Base-by-base conservation (phyloP, 2,888 invertebrate genomes). In the Augochlorella aurata region DNA sequence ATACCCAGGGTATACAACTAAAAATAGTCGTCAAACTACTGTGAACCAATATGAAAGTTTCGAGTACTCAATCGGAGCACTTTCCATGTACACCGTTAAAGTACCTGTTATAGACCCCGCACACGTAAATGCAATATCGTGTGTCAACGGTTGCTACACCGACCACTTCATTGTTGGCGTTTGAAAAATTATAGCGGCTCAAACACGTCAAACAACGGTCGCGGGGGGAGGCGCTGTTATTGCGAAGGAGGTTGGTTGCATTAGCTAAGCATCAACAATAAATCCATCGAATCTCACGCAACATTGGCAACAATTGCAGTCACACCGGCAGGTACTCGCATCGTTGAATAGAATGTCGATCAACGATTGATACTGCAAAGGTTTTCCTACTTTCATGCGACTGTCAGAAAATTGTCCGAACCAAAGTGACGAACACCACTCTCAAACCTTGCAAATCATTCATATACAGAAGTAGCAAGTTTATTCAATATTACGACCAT, bases 231-330 rank as follows among this genome's bases (percentile, higher is more conserved):
- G 61, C 12, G 52, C 4, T 29, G 44, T 52, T 45, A 29, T 69
- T 68, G 73, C 68, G 61, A 73, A 67, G 9, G 18, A 69, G 65
- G 16, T 50, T 45, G 65, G 16, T 50, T 45, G 47, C 54, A 45
- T 50, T 50, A 38, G 14, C 18, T 49, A 44, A 1, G 14, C 14
- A 38, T 12, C 29, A 47, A 70, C 66, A 67, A 74, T 61, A 21
- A 66, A 66, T 63, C 24, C 61, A 21, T 79, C 44, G 18, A 66
- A 79, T 79, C 73, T 79, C 79, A 58, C 81, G 81, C 79, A 81
- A 79, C n/a, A 44, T 69, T 29, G 47, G 21, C 49, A 5, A 58
- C 65, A 14, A 63, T 65, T 79, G 52, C 45, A 79, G 69, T 81
- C 73, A 79, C 69, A 18, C 4, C 21, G 38, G 38, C 21, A 24